phyloP scores from a whole-genome alignment of 1,140 invertebrate genomes.

The Aradophagus sp. region DNA sequence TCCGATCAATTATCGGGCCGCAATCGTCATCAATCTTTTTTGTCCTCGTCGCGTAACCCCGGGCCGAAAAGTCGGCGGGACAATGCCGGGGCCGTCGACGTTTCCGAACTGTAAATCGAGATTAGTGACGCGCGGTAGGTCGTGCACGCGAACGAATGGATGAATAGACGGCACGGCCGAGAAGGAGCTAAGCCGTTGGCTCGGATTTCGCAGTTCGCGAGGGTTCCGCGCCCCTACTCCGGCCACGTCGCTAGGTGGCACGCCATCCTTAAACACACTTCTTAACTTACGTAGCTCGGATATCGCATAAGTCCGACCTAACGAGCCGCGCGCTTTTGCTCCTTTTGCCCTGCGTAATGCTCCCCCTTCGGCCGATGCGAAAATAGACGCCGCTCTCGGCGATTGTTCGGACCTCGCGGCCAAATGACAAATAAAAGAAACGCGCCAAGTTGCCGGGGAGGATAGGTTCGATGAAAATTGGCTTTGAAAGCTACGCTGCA shows the following conservation, averaged over 20 bases:
- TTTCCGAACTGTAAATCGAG: slow-evolving; percentile 62
- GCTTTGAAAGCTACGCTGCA: too few species aligned
- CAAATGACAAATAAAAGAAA: too few species aligned
- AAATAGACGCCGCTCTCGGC: too few species aligned
- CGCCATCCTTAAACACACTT: slow-evolving; percentile 58
- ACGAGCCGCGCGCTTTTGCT: slow-evolving; percentile 45
- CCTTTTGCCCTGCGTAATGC: slow-evolving; percentile 14
- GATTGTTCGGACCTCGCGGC: too few species aligned
- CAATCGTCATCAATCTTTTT: too few species aligned
- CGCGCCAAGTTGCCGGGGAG: too few species aligned
- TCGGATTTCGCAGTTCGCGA: slow-evolving; percentile 65
- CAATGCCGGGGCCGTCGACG: too few species aligned
- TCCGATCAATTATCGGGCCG: too few species aligned
- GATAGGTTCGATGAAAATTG: too few species aligned
- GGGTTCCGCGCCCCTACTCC: slow-evolving; percentile 51
- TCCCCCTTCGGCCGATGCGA: too few species aligned
- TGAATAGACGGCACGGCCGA: slow-evolving; percentile 57
- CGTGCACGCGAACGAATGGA: slow-evolving; percentile 60
- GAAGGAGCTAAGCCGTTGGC: slow-evolving; percentile 50
- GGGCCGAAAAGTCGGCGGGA: too few species aligned
- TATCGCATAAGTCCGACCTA: slow-evolving; percentile 57
- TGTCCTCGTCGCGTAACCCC: too few species aligned
- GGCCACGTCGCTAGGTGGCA: slow-evolving; percentile 61
- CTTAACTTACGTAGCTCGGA: slow-evolving; percentile 56
- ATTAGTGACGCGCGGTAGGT: slow-evolving; percentile 68